phyloP scores from a whole-genome alignment of 2,113 vertebrate genomes.

The Bos javanicus region DNA sequence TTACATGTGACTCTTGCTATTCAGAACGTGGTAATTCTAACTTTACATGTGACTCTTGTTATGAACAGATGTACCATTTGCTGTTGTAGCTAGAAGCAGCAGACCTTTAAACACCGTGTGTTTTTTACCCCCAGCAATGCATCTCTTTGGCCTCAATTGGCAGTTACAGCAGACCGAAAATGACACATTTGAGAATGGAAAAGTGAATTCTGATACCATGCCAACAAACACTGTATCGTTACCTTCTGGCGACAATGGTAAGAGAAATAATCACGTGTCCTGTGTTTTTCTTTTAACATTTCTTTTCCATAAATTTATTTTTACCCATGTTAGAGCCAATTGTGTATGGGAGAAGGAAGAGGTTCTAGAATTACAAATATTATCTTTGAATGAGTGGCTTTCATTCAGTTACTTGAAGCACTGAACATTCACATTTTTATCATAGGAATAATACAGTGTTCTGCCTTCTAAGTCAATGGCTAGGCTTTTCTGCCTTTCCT shows the following conservation, averaged over 20 bases:
- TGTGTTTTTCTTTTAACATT: not conserved
- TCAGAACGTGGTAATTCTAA: not conserved
- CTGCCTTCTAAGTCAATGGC: not conserved
- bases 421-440: not conserved
- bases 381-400: not conserved
- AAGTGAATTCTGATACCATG: constrained; percentile 89
- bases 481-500: not conserved
- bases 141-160: constrained; percentile 98
- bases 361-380: not conserved
- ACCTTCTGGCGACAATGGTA: constrained; percentile 92
- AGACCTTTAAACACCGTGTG: constrained; percentile 68
- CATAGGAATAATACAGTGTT: not conserved
- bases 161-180: constrained; percentile 96
- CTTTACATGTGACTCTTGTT: constrained; percentile 43
- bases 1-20: constrained; percentile 41
- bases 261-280: constrained; percentile 61
- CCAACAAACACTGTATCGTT: constrained; percentile 90
- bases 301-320: constrained; percentile 1
- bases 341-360: not conserved
- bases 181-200: constrained; percentile 95
- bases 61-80: not conserved
- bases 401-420: not conserved
- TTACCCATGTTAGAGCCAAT: not conserved
- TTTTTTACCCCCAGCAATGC: constrained; percentile 90
- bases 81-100: constrained; percentile 42